Evolutionary conservation across 2,888 invertebrate species (phyloP).

Genomic region (Netelia fuscicornis): DNA sequence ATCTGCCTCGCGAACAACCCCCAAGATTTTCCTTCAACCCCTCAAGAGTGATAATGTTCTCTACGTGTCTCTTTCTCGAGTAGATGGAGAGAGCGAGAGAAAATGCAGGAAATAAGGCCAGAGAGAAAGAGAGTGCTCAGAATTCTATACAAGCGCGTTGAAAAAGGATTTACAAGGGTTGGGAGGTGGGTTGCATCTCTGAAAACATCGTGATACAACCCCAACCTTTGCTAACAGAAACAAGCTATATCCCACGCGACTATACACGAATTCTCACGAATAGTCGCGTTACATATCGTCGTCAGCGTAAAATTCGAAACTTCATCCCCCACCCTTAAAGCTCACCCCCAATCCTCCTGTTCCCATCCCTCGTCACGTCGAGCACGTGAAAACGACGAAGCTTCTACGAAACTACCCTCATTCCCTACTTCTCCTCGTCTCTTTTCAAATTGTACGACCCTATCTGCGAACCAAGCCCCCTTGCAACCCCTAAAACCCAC

Average conservation of each 20-base stretch:
- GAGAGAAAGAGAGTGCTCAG: not conserved
- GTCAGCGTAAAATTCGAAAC: conserved; percentile 51
- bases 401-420: conserved; percentile 10
- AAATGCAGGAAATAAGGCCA: conserved; percentile 33
- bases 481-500: not conserved
- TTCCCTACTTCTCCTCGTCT: not conserved
- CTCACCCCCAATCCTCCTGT: conserved; percentile 3
- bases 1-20: conserved; percentile 21
- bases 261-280: conserved; percentile 22
- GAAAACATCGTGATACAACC: too few species aligned
- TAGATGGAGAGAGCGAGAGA: not conserved
- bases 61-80: not conserved
- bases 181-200: too few species aligned
- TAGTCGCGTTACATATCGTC: conserved; percentile 26
- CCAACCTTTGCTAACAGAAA: not conserved
- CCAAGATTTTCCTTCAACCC: too few species aligned
- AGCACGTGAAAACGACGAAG: conserved; percentile 35
- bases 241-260: not conserved
- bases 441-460: conserved; percentile 19
- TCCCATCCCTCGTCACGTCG: conserved; percentile 1
- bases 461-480: not conserved
- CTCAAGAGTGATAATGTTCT: not conserved
- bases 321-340: not conserved
- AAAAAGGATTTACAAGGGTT: conserved; percentile 40
- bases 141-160: conserved; percentile 37